These are phyloP conservation scores for Trematocara variabile DNA, from an alignment of 2,113 vertebrate genomes.

Conservation along the genomic window DNA sequence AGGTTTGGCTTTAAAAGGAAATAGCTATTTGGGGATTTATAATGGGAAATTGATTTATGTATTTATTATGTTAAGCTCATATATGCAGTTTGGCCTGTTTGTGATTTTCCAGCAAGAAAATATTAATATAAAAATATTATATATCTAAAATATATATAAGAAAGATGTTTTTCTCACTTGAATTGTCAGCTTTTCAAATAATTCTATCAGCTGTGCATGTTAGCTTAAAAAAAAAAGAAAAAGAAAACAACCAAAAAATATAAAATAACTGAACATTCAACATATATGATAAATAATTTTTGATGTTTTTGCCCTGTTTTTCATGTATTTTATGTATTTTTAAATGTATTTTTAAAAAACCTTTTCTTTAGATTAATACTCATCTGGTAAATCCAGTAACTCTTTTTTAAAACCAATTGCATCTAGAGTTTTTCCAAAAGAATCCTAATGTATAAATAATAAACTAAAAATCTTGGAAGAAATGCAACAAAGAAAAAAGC, in stretches of 20 bases:
- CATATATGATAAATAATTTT: background rate
- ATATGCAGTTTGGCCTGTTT: background rate
- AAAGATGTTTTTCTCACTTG: background rate
- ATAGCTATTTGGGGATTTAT: background rate
- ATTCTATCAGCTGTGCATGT: background rate
- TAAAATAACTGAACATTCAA: background rate
- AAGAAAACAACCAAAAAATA: accelerated
- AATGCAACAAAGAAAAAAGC: background rate
- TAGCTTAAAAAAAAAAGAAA: background rate
- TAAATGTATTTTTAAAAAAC: background rate
- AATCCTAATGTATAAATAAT: background rate
- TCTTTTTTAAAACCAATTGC: background rate
- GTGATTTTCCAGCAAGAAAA: background rate
- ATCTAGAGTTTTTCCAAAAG: background rate
- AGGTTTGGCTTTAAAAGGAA: background rate
- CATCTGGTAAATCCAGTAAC: background rate
- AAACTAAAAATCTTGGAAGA: background rate
- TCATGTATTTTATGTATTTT: background rate
- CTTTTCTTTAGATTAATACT: background rate
- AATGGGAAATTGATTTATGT: background rate
- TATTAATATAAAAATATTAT: background rate
- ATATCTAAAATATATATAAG: background rate
- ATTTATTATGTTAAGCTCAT: background rate
- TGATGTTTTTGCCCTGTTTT: background rate
- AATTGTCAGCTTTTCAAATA: background rate